Conservation (phyloP, 2,888 invertebrate genomes). For the Sepiola atlantica region DNA sequence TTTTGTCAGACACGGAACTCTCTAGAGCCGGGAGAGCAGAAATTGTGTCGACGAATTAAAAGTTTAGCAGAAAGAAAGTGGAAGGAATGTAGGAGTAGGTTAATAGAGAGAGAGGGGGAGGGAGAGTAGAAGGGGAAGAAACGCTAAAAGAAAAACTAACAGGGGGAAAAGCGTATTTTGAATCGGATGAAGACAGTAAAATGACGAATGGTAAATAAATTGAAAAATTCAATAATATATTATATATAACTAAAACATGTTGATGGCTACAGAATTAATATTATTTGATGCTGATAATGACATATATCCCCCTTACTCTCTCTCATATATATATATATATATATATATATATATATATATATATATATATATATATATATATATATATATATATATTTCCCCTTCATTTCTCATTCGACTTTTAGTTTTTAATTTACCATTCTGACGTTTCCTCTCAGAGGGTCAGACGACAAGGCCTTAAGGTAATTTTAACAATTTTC, state of each 20-base stretch:
- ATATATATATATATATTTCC: no score
- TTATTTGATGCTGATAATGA: not conserved
- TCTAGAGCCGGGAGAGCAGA: not conserved
- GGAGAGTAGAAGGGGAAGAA: no score
- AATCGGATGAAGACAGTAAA: not conserved
- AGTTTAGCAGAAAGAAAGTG: not conserved
- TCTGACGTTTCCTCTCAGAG: no score
- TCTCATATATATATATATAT: no score
- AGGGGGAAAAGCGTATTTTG: no score
- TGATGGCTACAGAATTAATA: not conserved
- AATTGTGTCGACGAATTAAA: not conserved
- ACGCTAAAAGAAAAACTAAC: not conserved
- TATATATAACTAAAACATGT: not conserved
- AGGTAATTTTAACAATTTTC: no score
- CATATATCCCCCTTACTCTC: no score
- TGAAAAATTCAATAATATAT: not conserved
- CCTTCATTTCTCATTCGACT: no score
- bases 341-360: not conserved
- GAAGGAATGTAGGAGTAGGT: no score
- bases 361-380: not conserved
- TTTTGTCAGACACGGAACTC: constrained; percentile 16
- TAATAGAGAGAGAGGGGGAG: no score
- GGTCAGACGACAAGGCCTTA: no score
- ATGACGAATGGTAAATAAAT: not conserved
- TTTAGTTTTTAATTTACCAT: no score